Percentiles rank a stretch among this genome's conserved stretches.
These are phyloP conservation scores for Xenopus laevis DNA, from an alignment of 2,113 vertebrate species.

Conservation along the genomic window DNA sequence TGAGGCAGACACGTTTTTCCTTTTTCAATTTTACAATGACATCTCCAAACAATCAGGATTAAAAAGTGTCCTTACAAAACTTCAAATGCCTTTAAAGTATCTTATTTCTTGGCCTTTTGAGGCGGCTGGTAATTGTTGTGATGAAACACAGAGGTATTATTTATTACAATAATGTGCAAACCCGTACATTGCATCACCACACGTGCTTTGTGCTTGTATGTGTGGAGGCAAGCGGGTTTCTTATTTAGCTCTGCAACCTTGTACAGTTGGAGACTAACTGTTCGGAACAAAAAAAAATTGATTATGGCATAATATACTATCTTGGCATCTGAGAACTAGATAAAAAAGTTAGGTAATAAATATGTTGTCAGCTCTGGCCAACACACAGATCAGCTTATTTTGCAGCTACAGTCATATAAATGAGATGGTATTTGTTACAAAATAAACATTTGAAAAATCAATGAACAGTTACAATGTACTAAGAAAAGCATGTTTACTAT, in stretches of 20 bases:
- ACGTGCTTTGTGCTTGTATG: constrained; percentile 11
- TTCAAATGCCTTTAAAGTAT: constrained; percentile 44
- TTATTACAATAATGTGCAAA: not conserved
- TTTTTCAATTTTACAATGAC: constrained; percentile 46
- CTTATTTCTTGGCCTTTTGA: constrained; percentile 24
- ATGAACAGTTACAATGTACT: not conserved
- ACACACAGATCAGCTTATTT: not conserved
- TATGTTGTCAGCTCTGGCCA: constrained; percentile 1
- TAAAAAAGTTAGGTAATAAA: not conserved
- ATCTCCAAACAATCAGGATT: constrained; percentile 44
- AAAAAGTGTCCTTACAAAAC: constrained; percentile 29
- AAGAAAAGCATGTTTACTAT: no score
- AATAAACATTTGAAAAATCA: not conserved
- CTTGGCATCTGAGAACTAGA: constrained; percentile 3
- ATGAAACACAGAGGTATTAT: not conserved
- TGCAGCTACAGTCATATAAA: not conserved
- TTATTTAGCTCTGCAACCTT: not conserved
- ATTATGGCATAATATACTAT: constrained; percentile 23
- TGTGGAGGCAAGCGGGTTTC: not conserved
- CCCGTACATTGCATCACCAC: not conserved
- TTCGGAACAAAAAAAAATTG: constrained; percentile 18
- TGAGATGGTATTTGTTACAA: not conserved
- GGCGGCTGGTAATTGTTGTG: constrained; percentile 32
- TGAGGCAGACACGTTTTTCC: constrained; percentile 44
- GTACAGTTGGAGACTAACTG: not conserved